Conservation (phyloP, 2,113 vertebrate genomes). For the Platanista minor region DNA sequence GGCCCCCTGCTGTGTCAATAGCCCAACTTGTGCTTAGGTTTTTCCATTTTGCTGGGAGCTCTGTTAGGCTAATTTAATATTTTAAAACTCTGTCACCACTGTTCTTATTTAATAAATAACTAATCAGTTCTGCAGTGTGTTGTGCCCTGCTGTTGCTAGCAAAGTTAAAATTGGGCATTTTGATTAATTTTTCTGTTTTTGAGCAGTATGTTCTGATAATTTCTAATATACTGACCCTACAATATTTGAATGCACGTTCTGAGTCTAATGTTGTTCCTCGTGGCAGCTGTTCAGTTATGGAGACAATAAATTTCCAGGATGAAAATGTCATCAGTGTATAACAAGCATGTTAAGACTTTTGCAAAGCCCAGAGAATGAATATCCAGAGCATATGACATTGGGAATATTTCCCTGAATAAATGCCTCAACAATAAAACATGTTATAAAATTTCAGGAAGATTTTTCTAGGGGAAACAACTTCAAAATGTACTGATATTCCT, state of each 20-base stretch:
- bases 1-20: background rate
- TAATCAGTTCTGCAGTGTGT: constrained; percentile 62
- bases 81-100: constrained; percentile 58
- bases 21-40: constrained; percentile 15
- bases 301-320: constrained; percentile 14
- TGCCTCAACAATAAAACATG: background rate
- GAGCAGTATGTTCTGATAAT: constrained; percentile 35
- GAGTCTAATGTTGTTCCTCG: background rate
- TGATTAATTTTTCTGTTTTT: constrained; percentile 70
- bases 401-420: constrained; percentile 12
- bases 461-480: background rate
- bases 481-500: background rate
- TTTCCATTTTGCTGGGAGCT: constrained; percentile 53
- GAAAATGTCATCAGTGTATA: constrained; percentile 28
- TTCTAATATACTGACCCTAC: constrained; percentile 34
- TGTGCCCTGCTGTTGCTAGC: constrained; percentile 57
- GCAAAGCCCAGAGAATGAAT: background rate
- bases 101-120: constrained; percentile 75
- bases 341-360: background rate
- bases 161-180: constrained; percentile 49
- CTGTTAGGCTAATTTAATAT: constrained; percentile 66
- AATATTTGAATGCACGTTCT: constrained; percentile 19
- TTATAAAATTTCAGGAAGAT: background rate
- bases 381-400: background rate
- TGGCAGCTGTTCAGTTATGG: constrained; percentile 53